Base-by-base conservation (phyloP, 2,113 vertebrate genomes). In the Sylvia atricapilla region DNA sequence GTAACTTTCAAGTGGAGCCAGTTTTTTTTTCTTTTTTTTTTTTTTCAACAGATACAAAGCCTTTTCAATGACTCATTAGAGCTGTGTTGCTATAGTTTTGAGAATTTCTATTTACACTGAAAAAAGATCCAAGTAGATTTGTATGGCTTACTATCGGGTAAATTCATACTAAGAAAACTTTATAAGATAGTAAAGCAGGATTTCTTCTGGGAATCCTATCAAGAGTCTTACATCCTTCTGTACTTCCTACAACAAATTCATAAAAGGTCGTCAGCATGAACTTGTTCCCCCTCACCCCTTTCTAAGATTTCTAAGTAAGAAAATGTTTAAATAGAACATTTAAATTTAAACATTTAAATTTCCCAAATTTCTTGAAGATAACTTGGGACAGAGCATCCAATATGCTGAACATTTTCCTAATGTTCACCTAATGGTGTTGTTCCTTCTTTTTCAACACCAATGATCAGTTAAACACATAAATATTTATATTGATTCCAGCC, bases 1-100 rank as follows among this genome's bases (percentile, higher is more conserved):
- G 35, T 72, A 91, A 95, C 95, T 97, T 97, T 96, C 91, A 97
- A 97, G 90, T 92, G 43, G 9, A 97, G 90, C 89, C 96, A 97
- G 83, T 90, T 44, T 81, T 46, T 64, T 47, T 70, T 44, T 81
- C 39, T 64, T 47, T 70, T 52, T 86, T n/a, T 56, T 49, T 56
- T 67, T 88, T 93, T 92, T 37, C 35, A 35, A 94, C 77, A 94
- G 83, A 96, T 50, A 92, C 25, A 87, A 81, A 86, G 83, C 59
- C 69, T 96, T 96, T 89, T 78, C 55, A 87, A 64, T 96, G 86
- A 95, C 58, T 96, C 93, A 95, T 83, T 76, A 76, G 22, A 95
- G 52, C 75, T 76, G 67, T 1, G 11, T 52, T 84, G 52, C 76
- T 94, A 85, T n/a, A 80, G 50, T 77, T 96, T 90, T 91, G 70